Evolutionary conservation across 1,140 invertebrate genomes (phyloP), one percentile per base, ranked within the genome.

Genomic region (Rhyzopertha dominica): DNA sequence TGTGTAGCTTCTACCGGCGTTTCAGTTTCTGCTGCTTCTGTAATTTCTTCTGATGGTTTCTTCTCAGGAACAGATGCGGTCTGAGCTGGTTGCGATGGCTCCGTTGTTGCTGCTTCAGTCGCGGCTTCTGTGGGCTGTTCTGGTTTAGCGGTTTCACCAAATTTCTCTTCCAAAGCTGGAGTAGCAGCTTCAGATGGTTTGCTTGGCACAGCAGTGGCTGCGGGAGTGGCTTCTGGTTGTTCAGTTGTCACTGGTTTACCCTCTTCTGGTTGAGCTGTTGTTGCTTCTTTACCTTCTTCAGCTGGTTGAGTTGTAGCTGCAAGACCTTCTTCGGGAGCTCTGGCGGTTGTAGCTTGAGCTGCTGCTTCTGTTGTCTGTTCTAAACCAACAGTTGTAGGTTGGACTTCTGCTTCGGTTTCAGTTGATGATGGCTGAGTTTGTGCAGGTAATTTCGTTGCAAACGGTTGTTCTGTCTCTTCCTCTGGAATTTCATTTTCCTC

Each of bases 31-130:
- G 43, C 14, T 14, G 36, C 17, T 37, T 40, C 35, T 37, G 47
- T 43, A 38, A 38, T 26, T 39, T 38, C 49, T 40, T 55, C 53
- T 34, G 31, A 17, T 26, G 36, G 22, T 22, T 34, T 32, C n/a
- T n/a, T n/a, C n/a, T n/a, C n/a, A n/a, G n/a, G n/a, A n/a, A n/a
- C n/a, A n/a, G 12, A 14, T 13, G 12, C 5, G 52, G 30, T 43
- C 12, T 13, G 49, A 16, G 34, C 10, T 5, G 10, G 41, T 47
- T 25, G 8, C 24, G 7, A 13, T 14, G 32, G 7, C 12, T 32
- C 28, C 40, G n/a, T 5, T 22, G 12, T 42, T 10, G 16, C 19
- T 23, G n/a, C 39, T 42, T 31, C 25, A 3, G 14, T 23, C n/a
- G 10, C 14, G 12, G 12, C 1, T 28, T 29, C 25, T 20, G 38